phyloP scores from a whole-genome alignment of 2,113 vertebrate genomes.

The Scortum barcoo region DNA sequence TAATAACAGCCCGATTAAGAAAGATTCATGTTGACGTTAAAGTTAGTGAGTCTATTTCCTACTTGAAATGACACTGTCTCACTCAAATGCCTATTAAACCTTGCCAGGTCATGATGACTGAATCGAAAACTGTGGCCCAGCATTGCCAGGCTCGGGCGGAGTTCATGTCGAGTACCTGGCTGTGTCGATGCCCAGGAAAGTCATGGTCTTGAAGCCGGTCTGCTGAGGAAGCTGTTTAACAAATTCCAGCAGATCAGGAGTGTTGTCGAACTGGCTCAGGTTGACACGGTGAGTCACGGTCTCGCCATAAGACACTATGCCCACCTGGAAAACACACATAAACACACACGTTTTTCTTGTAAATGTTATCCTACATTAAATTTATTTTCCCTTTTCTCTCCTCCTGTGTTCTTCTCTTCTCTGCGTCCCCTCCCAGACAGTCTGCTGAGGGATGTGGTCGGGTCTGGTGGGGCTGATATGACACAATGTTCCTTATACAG shows the following conservation, averaged over 20 bases:
- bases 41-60: background rate
- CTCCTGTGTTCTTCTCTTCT: slow-evolving; percentile 2
- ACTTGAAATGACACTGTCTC: background rate
- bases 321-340: slow-evolving; percentile 86
- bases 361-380: slow-evolving; percentile 24
- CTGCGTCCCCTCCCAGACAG: slow-evolving; percentile 40
- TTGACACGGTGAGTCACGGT: slow-evolving; percentile 92
- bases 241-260: slow-evolving; percentile 81
- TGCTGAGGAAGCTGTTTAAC: slow-evolving; percentile 87
- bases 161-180: slow-evolving; percentile 87
- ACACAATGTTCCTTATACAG: slow-evolving; percentile 73
- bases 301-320: slow-evolving; percentile 95
- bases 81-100: background rate
- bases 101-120: background rate
- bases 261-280: slow-evolving; percentile 91
- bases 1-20: background rate
- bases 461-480: slow-evolving; percentile 55
- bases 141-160: background rate
- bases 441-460: slow-evolving; percentile 71
- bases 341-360: slow-evolving; percentile 6
- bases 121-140: background rate
- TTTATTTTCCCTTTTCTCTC: slow-evolving; percentile 15
- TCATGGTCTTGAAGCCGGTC: slow-evolving; percentile 91
- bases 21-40: background rate
- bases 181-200: slow-evolving; percentile 92